Base-by-base conservation (phyloP, 2,113 vertebrate species). In the Mohoua ochrocephala region DNA sequence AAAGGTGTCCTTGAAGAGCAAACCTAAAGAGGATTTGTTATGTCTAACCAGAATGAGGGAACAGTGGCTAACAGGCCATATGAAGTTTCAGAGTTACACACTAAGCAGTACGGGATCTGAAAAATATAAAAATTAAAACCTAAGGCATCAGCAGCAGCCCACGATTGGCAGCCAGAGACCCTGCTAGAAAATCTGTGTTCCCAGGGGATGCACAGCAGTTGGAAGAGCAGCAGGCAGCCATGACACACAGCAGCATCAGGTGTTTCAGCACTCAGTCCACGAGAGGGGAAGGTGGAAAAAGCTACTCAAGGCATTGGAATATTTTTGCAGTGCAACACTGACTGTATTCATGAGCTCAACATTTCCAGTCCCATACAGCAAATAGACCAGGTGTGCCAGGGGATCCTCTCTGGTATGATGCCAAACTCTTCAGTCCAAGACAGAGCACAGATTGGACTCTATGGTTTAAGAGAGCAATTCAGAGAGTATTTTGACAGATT, bases 161-260 rank as follows among this genome's bases (percentile, higher is more conserved):
- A 39, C 0, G 0, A 22, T 0, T 13, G 8, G 41, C 60, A 84
- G 26, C 23, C 76, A 75, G 57, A 9, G 15, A 39, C 12, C 12
- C 68, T 24, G 15, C 41, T 5, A 11, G 68, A 60, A 84, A 87
- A 77, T 12, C 53, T 21, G 41, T 18, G 18, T 11, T 91, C 50
- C 59, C 41, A n/a, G 7, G 21, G 53, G 21, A 80, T 13, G 20
- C 47, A 12, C 2, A 64, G 57, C 9, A 35, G 10, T 5, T 67
- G 42, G 61, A 57, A 19, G 33, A 81, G 35, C 49, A 39, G 35
- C 31, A 69, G 53, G 60, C 69, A 85, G 79, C 27, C 0, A 0
- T 28, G 33, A 35, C 3, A 56, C 13, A 56, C 1, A 60, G 56
- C 74, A 85, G 69, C 44, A 41, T 6, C 6, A 41, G 31, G 21